Evolutionary conservation across 1,140 invertebrate genomes (phyloP).

Genomic region (Sinella curviseta): DNA sequence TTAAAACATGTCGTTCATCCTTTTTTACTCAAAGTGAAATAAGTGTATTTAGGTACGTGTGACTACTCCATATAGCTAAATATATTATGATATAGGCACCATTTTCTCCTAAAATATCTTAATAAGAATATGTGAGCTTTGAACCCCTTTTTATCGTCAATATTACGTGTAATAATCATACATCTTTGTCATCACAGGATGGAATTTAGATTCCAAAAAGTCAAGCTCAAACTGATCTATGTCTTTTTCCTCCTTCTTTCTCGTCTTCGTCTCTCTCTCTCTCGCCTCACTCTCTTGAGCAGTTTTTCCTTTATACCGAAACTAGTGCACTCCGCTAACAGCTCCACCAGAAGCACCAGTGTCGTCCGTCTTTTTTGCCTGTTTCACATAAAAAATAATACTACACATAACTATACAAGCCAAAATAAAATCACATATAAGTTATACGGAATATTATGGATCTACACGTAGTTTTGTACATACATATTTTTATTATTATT

Average conservation of each 20-base stretch:
- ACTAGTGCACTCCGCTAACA: neutral
- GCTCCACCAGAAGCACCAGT: neutral
- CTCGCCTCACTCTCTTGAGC: neutral
- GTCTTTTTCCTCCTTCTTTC: constrained; percentile 16
- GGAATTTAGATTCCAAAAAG: constrained; percentile 27
- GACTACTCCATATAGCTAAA: no score
- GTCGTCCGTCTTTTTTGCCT: constrained; percentile 17
- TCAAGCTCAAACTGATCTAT: constrained; percentile 26
- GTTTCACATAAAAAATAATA: constrained; percentile 6
- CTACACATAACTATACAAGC: neutral
- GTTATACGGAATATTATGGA: no score
- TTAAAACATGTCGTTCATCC: neutral
- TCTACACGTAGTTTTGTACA: no score
- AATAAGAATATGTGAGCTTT: constrained; percentile 22
- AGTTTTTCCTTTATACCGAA: neutral
- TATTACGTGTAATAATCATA: constrained; percentile 26
- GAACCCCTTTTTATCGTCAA: constrained; percentile 24
- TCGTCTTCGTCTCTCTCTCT: neutral
- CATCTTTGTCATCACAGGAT: constrained; percentile 25
- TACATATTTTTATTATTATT: neutral
- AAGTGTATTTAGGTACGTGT: neutral
- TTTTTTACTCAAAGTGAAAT: neutral
- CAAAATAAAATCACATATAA: neutral
- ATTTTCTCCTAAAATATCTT: no score
- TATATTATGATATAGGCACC: no score